These are phyloP conservation scores for Macroramphosus scolopax DNA, from an alignment of 2,797 vertebrate species.

Conservation along the genomic window DNA sequence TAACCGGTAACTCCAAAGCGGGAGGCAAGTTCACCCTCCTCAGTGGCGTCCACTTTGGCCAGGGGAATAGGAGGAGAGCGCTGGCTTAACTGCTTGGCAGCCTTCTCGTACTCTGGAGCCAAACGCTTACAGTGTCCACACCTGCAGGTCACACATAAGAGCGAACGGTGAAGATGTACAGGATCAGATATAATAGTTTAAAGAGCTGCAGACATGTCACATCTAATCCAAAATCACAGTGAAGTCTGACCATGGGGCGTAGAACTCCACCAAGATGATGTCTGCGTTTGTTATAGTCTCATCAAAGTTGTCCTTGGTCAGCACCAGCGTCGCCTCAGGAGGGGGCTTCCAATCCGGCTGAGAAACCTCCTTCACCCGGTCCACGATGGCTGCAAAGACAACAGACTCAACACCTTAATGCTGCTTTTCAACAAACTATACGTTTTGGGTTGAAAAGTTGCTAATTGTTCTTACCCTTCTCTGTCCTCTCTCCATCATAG, in stretches of 20 bases:
- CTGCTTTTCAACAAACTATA: background rate
- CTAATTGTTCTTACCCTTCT: conserved; percentile 78
- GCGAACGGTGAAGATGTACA: no score
- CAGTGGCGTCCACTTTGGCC: conserved; percentile 90
- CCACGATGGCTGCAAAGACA: conserved; percentile 85
- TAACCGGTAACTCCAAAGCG: conserved; percentile 89
- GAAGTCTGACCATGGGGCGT: conserved; percentile 91
- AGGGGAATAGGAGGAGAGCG: conserved; percentile 86
- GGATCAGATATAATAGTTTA: background rate
- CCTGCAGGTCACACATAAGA: conserved; percentile 68
- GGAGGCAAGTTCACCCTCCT: conserved; percentile 83
- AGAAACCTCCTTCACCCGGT: conserved; percentile 87
- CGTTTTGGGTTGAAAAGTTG: background rate
- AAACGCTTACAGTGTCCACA: conserved; percentile 96
- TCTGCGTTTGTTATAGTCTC: conserved; percentile 86
- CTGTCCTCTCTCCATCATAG: conserved; percentile 88
- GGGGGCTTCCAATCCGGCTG: conserved; percentile 91
- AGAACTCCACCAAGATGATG: conserved; percentile 98
- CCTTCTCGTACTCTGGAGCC: conserved; percentile 95
- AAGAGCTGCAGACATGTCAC: background rate
- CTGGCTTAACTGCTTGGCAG: conserved; percentile 86
- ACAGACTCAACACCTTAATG: background rate
- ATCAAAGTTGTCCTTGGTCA: conserved; percentile 94
- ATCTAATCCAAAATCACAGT: no score
- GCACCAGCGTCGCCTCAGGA: conserved; percentile 87